Conservation (phyloP, 2,113 vertebrate genomes). For the Neopipo cinnamomea region DNA sequence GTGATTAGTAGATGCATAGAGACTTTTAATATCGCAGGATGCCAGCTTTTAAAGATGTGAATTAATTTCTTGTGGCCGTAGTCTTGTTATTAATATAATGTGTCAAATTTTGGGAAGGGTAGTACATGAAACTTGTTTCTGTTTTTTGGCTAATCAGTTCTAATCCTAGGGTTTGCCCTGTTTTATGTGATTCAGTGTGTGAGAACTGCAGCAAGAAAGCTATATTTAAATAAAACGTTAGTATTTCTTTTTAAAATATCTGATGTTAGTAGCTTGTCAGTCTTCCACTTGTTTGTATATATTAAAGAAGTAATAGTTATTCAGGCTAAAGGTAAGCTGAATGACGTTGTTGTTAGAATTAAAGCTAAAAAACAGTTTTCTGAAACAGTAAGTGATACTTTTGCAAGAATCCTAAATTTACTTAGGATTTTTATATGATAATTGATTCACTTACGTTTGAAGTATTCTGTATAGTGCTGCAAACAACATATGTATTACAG, state of each 20-base stretch:
- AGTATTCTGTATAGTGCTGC: background rate
- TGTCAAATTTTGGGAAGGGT: background rate
- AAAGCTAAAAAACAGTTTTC: background rate
- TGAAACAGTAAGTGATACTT: background rate
- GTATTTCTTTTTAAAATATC: background rate
- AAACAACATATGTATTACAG: background rate
- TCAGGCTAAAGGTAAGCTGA: background rate
- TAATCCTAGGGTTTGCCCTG: background rate
- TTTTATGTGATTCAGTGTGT: fast-evolving
- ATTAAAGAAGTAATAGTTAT: background rate
- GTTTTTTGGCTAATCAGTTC: background rate
- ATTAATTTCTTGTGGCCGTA: background rate
- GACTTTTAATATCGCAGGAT: background rate
- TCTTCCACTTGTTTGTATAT: background rate
- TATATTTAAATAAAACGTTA: background rate
- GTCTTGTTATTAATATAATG: background rate
- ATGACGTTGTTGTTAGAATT: background rate
- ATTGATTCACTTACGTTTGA: background rate
- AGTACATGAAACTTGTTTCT: background rate
- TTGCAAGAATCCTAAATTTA: background rate
- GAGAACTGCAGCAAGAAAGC: background rate
- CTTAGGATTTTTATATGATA: background rate
- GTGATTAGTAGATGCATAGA: background rate
- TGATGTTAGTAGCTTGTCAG: background rate
- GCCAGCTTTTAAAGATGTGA: background rate